Evolutionary conservation across 2,113 vertebrate genomes (phyloP).

Genomic region (Centropristis striata): DNA sequence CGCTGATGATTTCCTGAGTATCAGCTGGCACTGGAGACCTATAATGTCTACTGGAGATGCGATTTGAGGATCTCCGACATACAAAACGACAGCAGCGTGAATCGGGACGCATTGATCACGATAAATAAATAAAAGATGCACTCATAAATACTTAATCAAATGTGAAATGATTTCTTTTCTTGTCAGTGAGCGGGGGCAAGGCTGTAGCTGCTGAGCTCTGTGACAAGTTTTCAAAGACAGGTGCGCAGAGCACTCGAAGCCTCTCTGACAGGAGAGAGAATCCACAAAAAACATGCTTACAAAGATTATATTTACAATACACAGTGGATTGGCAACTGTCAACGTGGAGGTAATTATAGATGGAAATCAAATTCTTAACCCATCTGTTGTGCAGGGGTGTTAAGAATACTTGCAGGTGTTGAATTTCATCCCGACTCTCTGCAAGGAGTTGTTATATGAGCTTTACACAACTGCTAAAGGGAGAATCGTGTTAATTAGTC

Average conservation of each 20-base stretch:
- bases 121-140: conserved; percentile 66
- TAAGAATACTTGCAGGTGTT: conserved; percentile 60
- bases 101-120: conserved; percentile 55
- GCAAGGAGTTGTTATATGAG: conserved; percentile 15
- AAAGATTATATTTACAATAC: conserved; percentile 70
- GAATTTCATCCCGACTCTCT: conserved; percentile 22
- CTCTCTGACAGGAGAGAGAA: conserved; percentile 51
- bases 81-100: conserved; percentile 41
- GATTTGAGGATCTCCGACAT: conserved; percentile 37
- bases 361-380: conserved; percentile 69
- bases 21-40: conserved; percentile 23
- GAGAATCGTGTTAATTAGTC: conserved; percentile 4
- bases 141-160: conserved; percentile 75
- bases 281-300: conserved; percentile 56
- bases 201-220: conserved; percentile 43
- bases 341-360: conserved; percentile 69
- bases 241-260: conserved; percentile 33
- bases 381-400: conserved; percentile 51
- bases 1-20: conserved; percentile 23
- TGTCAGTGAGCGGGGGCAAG: conserved; percentile 44
- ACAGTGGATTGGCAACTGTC: conserved; percentile 66
- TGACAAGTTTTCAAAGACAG: conserved; percentile 52
- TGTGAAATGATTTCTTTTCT: conserved; percentile 68
- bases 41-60: conserved; percentile 14
- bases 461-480: conserved; percentile 27